Base-by-base conservation (phyloP, 1,140 invertebrate species). In the Anoplophora glabripennis region DNA sequence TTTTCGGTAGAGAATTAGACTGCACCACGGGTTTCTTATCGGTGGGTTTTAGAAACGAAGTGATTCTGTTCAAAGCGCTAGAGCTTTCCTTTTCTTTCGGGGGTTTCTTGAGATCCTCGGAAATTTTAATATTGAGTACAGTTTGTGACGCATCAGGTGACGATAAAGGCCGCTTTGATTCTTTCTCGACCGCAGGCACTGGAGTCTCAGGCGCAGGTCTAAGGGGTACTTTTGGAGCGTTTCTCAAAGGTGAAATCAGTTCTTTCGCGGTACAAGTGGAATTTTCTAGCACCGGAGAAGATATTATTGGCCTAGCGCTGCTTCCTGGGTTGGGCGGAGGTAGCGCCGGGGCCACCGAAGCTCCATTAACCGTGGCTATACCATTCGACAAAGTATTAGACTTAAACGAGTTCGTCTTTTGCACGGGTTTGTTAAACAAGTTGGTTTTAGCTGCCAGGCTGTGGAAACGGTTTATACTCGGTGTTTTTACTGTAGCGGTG, bases 231-330 rank as follows among this genome's bases (percentile, higher is more conserved):
- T 83, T 76, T 0, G 79, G 79, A 66, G 78, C 77, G 62, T 77
- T 75, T 53, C 69, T 68, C 34, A 83, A 69, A 0, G 80, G 82
- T 2, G 81, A 81, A 41, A 84, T 81, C 9, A 89, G 65, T 55
- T 90, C 86, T 61, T 88, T 86, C 0, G 88, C 88, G 1, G 87
- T 86, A 59, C 87, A 86, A 0, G 89, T 92, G 0, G 89, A 91
- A 2, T 84, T 84, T 65, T 90, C 87, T 12, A 93, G 72, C 18
- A 90, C 87, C 0, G 89, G 90, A 57, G 85, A 86, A 15, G 89
- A 90, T 54, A 93, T 92, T 9, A 89, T 78, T 0, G 88, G 89
- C 64, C 88, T 80, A 0, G 84, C 80, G 1, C 78, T 78, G n/a
- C 81, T 78, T 28, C 81, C 79, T 0, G 77, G 76, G 68, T 84